Evolutionary conservation across 2,113 vertebrate genomes (phyloP), one percentile per base, ranked within the genome.

Genomic region (Melanotaenia duboulayi): DNA sequence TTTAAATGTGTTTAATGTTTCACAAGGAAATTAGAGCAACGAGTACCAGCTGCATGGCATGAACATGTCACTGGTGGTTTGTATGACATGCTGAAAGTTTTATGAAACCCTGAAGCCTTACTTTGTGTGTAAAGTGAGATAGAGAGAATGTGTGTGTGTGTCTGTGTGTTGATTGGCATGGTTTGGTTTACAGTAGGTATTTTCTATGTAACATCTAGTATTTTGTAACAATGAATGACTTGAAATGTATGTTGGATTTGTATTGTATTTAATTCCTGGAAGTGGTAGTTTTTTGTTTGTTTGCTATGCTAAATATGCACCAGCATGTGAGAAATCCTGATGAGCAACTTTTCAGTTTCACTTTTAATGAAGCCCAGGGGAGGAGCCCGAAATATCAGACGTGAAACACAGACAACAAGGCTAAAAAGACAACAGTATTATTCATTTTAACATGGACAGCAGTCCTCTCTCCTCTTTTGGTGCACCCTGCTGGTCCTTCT

Each of bases 61-160:
- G 40, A 68, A 76, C 73, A 55, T 67, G 71, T 55, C 35, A 23
- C 57, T 65, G 62, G 69, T 63, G n/a, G 76, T 79, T 72, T 82
- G 85, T 82, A 79, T 83, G 78, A 59, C 44, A 17, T 66, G 76
- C 71, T 67, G 54, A 72, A 82, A 67, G 28, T 82, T 81, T 81
- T 39, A 74, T 74, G 71, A 92, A 80, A 85, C 92, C 90, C 89
- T 57, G 58, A 92, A 92, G 91, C 92, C 91, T 92, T 92, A 93
- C 40, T 44, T 2, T 32, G 35, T 28, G 35, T 4, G 24, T 39
- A 13, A 49, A 48, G 25, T 35, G 57, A 42, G 55, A 44, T 48
- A 20, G 19, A 40, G n/a, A 50, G 42, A n/a, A 44, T 23, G 13
- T 42, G 37, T 10, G 46, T 24, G 46, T 28, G 42, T 19, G 51